Percentiles rank a stretch among this genome's conserved stretches.
Conservation (phyloP, 2,113 vertebrate genomes). For the Synodontis membranacea region DNA sequence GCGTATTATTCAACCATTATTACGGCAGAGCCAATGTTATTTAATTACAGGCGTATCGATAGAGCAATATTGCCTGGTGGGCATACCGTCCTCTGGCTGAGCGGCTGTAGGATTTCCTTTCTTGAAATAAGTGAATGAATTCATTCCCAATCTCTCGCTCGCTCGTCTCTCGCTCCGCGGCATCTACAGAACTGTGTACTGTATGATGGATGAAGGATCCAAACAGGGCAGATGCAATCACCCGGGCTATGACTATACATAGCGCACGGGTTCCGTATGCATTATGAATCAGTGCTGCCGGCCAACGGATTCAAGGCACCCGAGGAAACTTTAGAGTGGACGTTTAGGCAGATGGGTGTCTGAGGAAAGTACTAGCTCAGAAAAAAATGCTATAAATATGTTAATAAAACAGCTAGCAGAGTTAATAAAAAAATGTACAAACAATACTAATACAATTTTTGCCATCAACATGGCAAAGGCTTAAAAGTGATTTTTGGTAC, state of each 20-base stretch:
- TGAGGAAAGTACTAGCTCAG: background rate
- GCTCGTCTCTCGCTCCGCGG: background rate
- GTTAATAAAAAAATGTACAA: background rate
- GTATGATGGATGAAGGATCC: slow-evolving; percentile 49
- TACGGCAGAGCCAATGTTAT: slow-evolving; percentile 32
- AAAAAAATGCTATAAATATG: background rate
- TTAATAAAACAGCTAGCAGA: background rate
- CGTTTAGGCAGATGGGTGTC: slow-evolving; percentile 19
- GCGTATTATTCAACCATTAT: slow-evolving; percentile 46
- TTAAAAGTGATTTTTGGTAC: background rate
- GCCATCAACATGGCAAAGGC: background rate
- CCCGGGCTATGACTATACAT: slow-evolving; percentile 52
- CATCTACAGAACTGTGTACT: slow-evolving; percentile 12
- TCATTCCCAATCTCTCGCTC: background rate
- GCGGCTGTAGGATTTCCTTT: background rate
- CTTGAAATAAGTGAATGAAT: background rate
- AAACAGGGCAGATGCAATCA: slow-evolving; percentile 50
- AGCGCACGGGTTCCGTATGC: slow-evolving; percentile 42
- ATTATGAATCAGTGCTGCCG: slow-evolving; percentile 45
- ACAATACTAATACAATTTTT: background rate
- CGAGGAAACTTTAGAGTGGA: slow-evolving; percentile 30
- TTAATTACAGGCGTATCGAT: slow-evolving; percentile 37
- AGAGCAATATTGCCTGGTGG: slow-evolving; percentile 21
- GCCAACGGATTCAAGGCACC: slow-evolving; percentile 14
- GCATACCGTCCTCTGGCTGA: slow-evolving; percentile 3